Conservation (phyloP, 2,113 vertebrate genomes). For the Calyptommatus sinebrachiatus region DNA sequence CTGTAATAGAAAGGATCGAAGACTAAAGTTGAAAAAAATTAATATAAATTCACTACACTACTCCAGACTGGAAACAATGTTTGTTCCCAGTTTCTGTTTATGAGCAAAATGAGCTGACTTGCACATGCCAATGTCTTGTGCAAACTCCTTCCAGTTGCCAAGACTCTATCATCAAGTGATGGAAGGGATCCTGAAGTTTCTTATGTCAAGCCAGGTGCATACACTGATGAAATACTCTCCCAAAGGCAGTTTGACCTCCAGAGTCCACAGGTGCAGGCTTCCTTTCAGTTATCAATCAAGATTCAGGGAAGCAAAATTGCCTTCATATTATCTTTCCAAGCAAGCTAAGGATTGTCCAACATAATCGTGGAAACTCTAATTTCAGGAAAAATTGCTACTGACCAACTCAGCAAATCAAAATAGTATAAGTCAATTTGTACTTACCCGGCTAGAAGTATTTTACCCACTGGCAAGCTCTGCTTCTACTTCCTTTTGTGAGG, state of each 20-base stretch:
- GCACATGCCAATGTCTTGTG: constrained; percentile 22
- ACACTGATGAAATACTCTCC: constrained; percentile 45
- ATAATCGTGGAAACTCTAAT: background rate
- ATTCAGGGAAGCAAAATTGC: constrained; percentile 33
- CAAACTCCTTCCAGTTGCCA: constrained; percentile 44
- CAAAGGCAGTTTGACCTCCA: constrained; percentile 58
- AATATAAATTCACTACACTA: background rate
- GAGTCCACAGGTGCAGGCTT: constrained; percentile 51
- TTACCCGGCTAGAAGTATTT: too few relatives aligned
- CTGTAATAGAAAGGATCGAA: too few relatives aligned
- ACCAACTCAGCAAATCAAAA: too few relatives aligned
- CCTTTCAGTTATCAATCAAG: constrained; percentile 54
- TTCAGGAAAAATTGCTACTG: background rate
- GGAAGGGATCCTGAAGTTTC: constrained; percentile 45
- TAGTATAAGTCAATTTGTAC: too few relatives aligned
- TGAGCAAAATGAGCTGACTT: constrained; percentile 31
- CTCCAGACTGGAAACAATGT: background rate
- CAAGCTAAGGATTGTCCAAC: background rate
- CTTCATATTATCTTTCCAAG: fast-evolving
- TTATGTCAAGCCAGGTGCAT: constrained; percentile 55
- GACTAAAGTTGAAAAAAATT: too few relatives aligned
- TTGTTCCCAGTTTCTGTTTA: background rate
- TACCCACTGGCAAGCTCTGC: too few relatives aligned
- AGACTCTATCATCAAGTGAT: constrained; percentile 45
- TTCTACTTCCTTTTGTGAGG: too few relatives aligned